Evolutionary conservation across 2,113 vertebrate species (phyloP).

Genomic region (Callithrix jacchus): DNA sequence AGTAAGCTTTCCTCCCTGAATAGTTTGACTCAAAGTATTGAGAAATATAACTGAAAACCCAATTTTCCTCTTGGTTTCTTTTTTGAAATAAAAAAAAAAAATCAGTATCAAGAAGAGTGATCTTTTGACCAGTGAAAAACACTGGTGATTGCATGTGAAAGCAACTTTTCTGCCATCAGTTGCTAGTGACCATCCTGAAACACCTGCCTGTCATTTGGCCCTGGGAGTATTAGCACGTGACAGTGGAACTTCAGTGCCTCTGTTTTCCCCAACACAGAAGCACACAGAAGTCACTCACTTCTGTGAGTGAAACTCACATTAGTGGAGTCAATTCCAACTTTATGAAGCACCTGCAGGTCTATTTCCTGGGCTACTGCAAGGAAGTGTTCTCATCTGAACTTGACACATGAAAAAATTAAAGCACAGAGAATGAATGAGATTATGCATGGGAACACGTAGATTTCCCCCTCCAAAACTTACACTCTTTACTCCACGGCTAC

Average conservation of each 20-base stretch:
- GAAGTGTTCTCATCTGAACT: fast-evolving
- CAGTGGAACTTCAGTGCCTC: not conserved
- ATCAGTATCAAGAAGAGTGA: not conserved
- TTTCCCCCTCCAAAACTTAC: not conserved
- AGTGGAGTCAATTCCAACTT: too few relatives aligned
- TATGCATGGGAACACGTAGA: fast-evolving
- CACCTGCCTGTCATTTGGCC: not conserved
- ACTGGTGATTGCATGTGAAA: not conserved
- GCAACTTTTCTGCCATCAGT: too few relatives aligned
- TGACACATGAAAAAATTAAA: not conserved
- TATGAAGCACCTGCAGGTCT: not conserved
- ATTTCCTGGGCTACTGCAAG: not conserved
- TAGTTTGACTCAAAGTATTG: not conserved
- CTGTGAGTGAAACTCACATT: not conserved
- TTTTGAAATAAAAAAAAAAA: not conserved
- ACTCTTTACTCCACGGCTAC: not conserved
- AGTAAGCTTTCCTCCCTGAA: not conserved
- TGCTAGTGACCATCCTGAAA: not conserved
- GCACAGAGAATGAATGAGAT: not conserved
- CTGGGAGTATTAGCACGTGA: fast-evolving
- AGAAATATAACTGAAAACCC: not conserved
- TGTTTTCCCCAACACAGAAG: not conserved
- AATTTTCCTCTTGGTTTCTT: not conserved
- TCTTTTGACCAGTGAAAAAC: not conserved
- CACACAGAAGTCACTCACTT: not conserved